Base-by-base conservation (phyloP, 2,888 invertebrate genomes). In the Xestia c-nigrum region DNA sequence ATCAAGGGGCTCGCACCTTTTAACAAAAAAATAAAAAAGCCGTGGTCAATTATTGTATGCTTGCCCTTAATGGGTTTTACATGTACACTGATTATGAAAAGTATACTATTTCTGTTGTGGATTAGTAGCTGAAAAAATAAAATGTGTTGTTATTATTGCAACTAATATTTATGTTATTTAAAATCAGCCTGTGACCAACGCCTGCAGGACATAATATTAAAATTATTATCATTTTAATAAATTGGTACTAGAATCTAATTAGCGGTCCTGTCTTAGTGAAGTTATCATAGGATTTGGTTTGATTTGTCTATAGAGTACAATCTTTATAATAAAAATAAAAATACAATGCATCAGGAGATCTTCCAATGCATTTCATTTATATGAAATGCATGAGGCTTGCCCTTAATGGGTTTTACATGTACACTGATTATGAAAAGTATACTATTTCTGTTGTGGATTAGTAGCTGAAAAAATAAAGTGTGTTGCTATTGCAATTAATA, bases 361-460 rank as follows among this genome's bases (percentile, higher is more conserved):
- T n/a, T n/a, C n/a, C n/a, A n/a, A n/a, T n/a, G n/a, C n/a, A n/a
- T n/a, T n/a, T n/a, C n/a, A n/a, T n/a, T n/a, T n/a, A n/a, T n/a
- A n/a, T n/a, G n/a, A n/a, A n/a, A n/a, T n/a, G n/a, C n/a, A n/a
- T n/a, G n/a, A n/a, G n/a, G 92, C 94, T 92, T 90, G 88, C 93
- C 94, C 94, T 93, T 96, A 96, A 96, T 96, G 95, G 96, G 89
- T 96, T 96, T 96, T 94, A 90, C 95, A 88, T 95, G 96, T 95
- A 92, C 83, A 84, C 91, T 90, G 94, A 93, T 95, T 94, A 92
- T 91, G 88, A 89, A 92, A 91, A 89, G 91, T 93, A 90, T 93
- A 89, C 88, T 89, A 89, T 92, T 93, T 89, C 91, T 88, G 72
- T 71, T 4, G 38, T 73, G 68, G 43, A 64, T 68, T 84, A 72